A percentile compares a stretch with the other conserved stretches of the same genome.
phyloP scores from a whole-genome alignment of 1,140 invertebrate genomes.

The Drosophila orosa region DNA sequence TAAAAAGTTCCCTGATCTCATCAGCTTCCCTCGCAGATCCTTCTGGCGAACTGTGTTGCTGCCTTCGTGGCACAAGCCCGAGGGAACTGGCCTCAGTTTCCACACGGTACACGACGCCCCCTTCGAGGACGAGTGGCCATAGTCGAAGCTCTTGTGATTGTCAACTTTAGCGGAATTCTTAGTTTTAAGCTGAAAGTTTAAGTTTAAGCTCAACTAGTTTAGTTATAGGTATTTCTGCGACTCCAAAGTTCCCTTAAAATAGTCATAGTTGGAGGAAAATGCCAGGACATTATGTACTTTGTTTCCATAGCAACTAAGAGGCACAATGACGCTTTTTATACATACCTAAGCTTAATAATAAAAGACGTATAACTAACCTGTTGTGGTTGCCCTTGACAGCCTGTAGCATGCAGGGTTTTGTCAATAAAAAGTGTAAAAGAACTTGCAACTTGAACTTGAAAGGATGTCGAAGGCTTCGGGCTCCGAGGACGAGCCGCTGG shows the following conservation, averaged over 20 bases:
- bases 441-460: not conserved
- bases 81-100: slow-evolving; percentile 92
- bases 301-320: slow-evolving; percentile 46
- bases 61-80: slow-evolving; percentile 92
- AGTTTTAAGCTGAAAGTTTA: slow-evolving; percentile 21
- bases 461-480: slow-evolving; percentile 76
- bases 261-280: slow-evolving; percentile 1
- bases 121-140: slow-evolving; percentile 79
- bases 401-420: slow-evolving; percentile 41
- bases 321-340: slow-evolving; percentile 14
- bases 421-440: slow-evolving; percentile 39
- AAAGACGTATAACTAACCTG: slow-evolving; percentile 19
- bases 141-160: slow-evolving; percentile 55
- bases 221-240: slow-evolving; percentile 2
- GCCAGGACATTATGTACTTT: slow-evolving; percentile 4
- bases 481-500: slow-evolving; percentile 79
- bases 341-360: slow-evolving; percentile 18
- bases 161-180: slow-evolving; percentile 32
- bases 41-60: slow-evolving; percentile 89
- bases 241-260: slow-evolving; percentile 31
- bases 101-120: slow-evolving; percentile 86
- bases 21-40: slow-evolving; percentile 66
- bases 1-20: not conserved
- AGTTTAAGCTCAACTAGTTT: slow-evolving; percentile 15
- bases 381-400: slow-evolving; percentile 53